Percentiles rank a stretch among this genome's conserved stretches.
Conservation (phyloP, 2,113 vertebrate genomes). For the Tragulus kanchil region DNA sequence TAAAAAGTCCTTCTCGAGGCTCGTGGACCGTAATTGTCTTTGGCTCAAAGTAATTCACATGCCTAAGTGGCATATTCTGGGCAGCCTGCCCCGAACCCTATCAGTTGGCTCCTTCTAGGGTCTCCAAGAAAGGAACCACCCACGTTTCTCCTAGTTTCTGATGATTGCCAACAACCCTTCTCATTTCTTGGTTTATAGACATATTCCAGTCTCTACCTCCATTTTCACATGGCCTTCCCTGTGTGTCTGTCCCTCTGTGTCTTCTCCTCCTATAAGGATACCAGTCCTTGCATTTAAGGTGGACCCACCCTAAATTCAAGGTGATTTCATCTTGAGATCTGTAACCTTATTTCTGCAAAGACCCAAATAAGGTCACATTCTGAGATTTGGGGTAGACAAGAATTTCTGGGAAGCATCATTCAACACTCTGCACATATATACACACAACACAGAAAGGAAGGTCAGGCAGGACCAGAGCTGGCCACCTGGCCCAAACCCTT, state of each 20-base stretch:
- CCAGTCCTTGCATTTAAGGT: background rate
- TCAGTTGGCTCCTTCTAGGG: background rate
- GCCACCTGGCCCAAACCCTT: background rate
- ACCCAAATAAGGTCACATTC: background rate
- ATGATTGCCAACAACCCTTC: background rate
- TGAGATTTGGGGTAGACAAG: background rate
- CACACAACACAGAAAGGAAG: background rate
- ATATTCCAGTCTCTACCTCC: background rate
- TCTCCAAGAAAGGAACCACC: background rate
- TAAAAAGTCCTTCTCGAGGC: background rate
- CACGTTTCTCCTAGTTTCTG: background rate
- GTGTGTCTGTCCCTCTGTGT: background rate
- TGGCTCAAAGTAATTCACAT: background rate
- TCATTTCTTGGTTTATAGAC: background rate
- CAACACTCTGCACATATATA: background rate
- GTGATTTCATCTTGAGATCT: background rate
- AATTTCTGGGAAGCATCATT: background rate
- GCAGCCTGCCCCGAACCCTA: background rate
- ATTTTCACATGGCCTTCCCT: background rate
- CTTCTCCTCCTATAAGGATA: background rate
- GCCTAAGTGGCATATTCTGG: background rate
- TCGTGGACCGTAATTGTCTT: background rate
- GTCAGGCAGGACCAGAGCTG: background rate
- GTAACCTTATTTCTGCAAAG: background rate
- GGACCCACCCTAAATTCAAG: background rate